phyloP scores from a whole-genome alignment of 2,113 vertebrate species.

The Rhynchopsitta pachyrhyncha region DNA sequence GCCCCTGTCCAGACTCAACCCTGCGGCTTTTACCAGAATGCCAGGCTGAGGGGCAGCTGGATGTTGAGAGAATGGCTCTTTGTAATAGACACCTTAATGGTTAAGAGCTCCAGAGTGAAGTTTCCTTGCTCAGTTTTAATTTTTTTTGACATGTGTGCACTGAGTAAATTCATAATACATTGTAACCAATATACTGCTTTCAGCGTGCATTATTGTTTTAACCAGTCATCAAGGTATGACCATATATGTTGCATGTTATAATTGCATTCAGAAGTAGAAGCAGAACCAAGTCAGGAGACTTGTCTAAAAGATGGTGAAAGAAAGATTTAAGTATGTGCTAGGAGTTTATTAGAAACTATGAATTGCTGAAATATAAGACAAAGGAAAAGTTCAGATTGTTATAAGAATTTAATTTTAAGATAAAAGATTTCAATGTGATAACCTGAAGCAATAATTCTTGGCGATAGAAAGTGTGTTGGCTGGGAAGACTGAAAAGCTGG shows the following conservation, averaged over 20 bases:
- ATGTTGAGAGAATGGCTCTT: background rate
- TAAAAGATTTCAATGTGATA: background rate
- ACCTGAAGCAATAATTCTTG: conserved; percentile 5
- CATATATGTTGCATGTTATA: background rate
- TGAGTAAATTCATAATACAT: background rate
- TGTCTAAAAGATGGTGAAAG: background rate
- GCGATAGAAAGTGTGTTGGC: background rate
- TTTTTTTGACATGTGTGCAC: background rate
- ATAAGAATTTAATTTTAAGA: conserved; percentile 21
- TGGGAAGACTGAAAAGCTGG: background rate
- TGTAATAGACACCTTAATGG: background rate
- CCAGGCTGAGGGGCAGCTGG: background rate
- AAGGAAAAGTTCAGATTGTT: background rate
- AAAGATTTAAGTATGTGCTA: background rate
- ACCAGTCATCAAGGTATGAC: background rate
- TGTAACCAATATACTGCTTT: background rate
- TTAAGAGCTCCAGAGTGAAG: background rate
- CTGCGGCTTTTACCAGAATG: background rate
- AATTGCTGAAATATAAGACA: background rate
- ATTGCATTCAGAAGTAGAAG: background rate
- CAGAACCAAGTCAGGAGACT: background rate
- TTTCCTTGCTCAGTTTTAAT: background rate
- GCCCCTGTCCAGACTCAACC: background rate
- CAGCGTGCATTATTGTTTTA: conserved; percentile 8
- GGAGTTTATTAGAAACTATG: background rate